Evolutionary conservation across 2,113 vertebrate genomes (phyloP).

Genomic region (Stegostoma tigrinum): DNA sequence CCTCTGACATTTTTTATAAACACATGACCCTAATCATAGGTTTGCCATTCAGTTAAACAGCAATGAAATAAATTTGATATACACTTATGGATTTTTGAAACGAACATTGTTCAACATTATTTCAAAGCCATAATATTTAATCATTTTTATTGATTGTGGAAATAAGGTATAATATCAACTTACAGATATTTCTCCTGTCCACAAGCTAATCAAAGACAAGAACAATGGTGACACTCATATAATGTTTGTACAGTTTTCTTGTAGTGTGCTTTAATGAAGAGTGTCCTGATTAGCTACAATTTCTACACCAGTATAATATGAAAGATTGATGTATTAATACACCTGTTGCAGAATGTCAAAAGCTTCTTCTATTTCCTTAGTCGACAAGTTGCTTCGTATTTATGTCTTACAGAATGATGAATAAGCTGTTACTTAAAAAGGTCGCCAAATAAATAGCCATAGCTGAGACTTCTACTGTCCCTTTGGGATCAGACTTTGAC

Average conservation of each 20-base stretch:
- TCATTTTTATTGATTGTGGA: neutral
- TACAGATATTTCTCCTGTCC: neutral
- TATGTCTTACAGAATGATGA: conserved; percentile 67
- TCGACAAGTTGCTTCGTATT: conserved; percentile 60
- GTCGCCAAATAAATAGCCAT: conserved; percentile 49
- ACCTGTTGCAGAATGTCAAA: conserved; percentile 62
- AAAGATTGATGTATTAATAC: conserved; percentile 50
- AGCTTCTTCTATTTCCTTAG: conserved; percentile 58
- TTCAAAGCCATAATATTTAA: neutral
- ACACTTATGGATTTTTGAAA: neutral
- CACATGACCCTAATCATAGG: neutral
- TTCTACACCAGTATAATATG: conserved; percentile 50
- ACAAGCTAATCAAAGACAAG: neutral
- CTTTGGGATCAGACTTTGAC: neutral
- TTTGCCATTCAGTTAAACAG: neutral
- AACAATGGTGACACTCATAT: neutral
- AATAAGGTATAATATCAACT: neutral
- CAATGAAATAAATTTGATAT: neutral
- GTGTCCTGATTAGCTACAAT: conserved; percentile 51
- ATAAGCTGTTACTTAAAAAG: conserved; percentile 65
- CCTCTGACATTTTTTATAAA: neutral
- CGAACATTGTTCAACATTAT: neutral
- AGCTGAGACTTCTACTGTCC: conserved; percentile 1
- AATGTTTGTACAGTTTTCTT: neutral
- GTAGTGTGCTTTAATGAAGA: neutral